phyloP scores from a whole-genome alignment of 1,140 invertebrate species.

The Lysiphlebus fabarum region DNA sequence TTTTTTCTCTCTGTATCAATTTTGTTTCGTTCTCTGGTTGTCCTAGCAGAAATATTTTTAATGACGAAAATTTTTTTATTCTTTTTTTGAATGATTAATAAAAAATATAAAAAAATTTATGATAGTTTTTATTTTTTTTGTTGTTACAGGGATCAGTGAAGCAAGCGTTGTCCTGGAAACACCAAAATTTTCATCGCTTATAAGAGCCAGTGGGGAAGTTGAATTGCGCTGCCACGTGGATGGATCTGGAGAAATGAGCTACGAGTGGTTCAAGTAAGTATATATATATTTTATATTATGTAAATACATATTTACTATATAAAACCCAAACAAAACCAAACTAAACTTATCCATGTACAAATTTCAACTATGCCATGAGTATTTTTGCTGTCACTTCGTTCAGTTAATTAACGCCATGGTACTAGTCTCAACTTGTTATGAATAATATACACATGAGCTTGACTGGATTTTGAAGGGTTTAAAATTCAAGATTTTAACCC shows the following conservation, averaged over 20 bases:
- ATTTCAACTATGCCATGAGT: no score
- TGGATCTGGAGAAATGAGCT: slow-evolving; percentile 68
- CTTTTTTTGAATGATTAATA: no score
- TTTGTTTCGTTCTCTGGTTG: neutral
- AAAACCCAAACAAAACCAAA: no score
- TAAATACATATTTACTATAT: neutral
- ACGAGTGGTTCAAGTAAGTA: slow-evolving; percentile 71
- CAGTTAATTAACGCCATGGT: no score
- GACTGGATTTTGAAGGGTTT: no score
- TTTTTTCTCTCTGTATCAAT: slow-evolving; percentile 4
- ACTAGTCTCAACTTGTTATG: no score
- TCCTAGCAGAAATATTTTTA: no score
- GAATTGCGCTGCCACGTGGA: slow-evolving; percentile 71
- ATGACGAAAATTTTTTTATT: no score
- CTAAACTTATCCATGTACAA: no score
- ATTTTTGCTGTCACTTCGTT: no score
- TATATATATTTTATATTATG: slow-evolving; percentile 1
- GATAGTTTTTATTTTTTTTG: slow-evolving; percentile 21
- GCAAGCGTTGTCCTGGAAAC: slow-evolving; percentile 65
- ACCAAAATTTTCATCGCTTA: slow-evolving; percentile 57
- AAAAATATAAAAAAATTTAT: no score
- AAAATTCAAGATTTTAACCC: no score
- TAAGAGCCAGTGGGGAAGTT: slow-evolving; percentile 61
- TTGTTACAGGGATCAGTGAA: slow-evolving; percentile 67
- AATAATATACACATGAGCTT: neutral